These are phyloP conservation scores for Tetramorium bicarinatum DNA, from an alignment of 2,888 invertebrate species.

Conservation along the genomic window DNA sequence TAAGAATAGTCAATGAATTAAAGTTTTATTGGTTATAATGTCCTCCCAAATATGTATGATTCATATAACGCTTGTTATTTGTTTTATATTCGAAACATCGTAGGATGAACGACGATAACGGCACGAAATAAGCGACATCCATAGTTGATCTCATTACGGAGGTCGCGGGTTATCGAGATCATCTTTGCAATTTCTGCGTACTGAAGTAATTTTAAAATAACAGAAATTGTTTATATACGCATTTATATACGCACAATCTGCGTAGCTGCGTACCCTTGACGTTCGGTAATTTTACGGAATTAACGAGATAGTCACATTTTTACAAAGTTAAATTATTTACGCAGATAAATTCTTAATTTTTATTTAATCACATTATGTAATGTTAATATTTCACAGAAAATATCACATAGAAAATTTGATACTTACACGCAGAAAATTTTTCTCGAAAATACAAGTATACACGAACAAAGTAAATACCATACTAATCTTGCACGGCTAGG, in stretches of 20 bases:
- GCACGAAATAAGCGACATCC: constrained; percentile 26
- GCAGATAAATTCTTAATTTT: background rate
- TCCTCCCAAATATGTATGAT: background rate
- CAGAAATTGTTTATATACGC: constrained; percentile 22
- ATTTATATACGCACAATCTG: background rate
- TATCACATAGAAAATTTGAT: background rate
- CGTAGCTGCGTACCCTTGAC: background rate
- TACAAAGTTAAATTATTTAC: background rate
- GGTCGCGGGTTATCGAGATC: constrained; percentile 46
- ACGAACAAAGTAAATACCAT: background rate
- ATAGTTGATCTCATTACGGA: constrained; percentile 39
- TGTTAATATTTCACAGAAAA: background rate
- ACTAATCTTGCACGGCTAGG: background rate
- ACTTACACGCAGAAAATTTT: background rate
- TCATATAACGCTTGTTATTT: constrained; percentile 14
- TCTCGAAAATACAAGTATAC: background rate
- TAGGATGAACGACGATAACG: background rate
- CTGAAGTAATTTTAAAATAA: constrained; percentile 52
- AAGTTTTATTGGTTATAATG: background rate
- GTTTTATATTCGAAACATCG: constrained; percentile 18
- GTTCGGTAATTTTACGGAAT: background rate
- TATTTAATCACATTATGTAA: background rate
- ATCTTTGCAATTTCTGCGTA: constrained; percentile 34
- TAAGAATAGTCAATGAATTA: background rate
- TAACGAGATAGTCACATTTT: constrained; percentile 4